Evolutionary conservation across 2,797 vertebrate species (phyloP), one percentile per base, ranked within the genome.

Genomic region (Anguilla obscura): DNA sequence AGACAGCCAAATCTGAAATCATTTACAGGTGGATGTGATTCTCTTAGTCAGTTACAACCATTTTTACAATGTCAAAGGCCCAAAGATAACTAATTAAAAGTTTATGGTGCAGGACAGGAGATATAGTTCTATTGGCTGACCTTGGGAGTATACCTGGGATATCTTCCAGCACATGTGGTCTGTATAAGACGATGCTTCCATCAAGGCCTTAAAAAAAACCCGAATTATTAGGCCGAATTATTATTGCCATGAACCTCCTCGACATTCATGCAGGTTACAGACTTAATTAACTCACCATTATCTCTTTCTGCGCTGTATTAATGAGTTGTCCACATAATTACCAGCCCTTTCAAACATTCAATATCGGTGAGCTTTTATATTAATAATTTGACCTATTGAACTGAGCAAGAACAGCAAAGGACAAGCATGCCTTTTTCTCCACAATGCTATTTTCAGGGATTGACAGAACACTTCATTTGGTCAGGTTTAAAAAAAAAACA

Each of bases 81-180:
- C 48, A 54, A 14, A 85, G 48, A 85, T 33, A n/a, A 58, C 54
- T 18, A 3, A n/a, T 33, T 27, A 33, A 85, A 58, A 18, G 60
- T 36, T 63, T 69, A 12, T 45, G 30, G 27, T 33, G 18, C 58
- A 60, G 33, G 33, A 10, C 33, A 21, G 6, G 66, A 63, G 66
- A 63, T 18, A 21, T 21, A 85, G 30, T 48, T 85, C 30, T 50
- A 85, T 8, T 40, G 54, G 33, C 50, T 79, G 69, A 80, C 69
- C 86, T 87, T 87, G 30, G 40, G 48, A 56, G 9, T 27, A 87
- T 50, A 87, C 69, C 69, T 87, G 69, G 21, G 16, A 40, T 79
- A 54, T 74, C 52, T 79, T 50, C 48, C 50, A 74, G 18, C 1
- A 48, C 14, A 27, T 21, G 63, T 50, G 60, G 71, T 16, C 45